A percentile compares a stretch with the other conserved stretches of the same genome.
phyloP scores from a whole-genome alignment of 2,797 vertebrate species.

The Meriones psammophilus region DNA sequence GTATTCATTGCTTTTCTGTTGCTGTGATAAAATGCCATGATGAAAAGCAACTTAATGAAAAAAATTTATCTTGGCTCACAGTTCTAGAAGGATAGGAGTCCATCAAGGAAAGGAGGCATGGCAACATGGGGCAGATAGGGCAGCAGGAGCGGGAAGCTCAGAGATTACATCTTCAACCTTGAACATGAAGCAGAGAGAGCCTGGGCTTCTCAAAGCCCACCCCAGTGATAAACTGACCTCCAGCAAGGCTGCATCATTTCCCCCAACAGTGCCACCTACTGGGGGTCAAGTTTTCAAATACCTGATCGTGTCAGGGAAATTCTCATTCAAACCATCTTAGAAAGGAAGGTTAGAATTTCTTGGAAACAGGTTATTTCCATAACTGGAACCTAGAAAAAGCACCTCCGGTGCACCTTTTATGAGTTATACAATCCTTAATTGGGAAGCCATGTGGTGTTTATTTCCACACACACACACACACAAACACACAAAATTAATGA shows the following conservation, averaged over 20 bases:
- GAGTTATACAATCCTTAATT: constrained; percentile 57
- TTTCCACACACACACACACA: constrained; percentile 51
- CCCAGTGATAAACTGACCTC: background rate
- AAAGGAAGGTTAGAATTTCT: constrained; percentile 49
- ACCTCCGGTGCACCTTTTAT: constrained; percentile 28
- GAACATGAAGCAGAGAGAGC: background rate
- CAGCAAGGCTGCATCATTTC: background rate
- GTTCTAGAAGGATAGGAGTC: background rate
- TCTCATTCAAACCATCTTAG: background rate
- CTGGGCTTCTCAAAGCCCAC: background rate
- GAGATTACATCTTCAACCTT: background rate
- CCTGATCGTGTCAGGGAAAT: background rate
- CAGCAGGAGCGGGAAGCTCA: background rate
- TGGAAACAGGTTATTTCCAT: constrained; percentile 50
- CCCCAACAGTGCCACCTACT: background rate
- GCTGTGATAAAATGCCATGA: background rate
- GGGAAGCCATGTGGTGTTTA: constrained; percentile 59
- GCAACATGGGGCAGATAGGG: background rate
- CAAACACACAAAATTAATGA: constrained; percentile 56
- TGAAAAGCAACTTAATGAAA: background rate
- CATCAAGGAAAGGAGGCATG: background rate
- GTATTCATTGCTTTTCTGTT: background rate
- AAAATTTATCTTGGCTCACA: background rate
- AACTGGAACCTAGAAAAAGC: constrained; percentile 56
- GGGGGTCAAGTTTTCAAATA: background rate